Evolutionary conservation across 2,888 invertebrate genomes (phyloP), one percentile per base, ranked within the genome.

Genomic region (Cosmia pyralina): DNA sequence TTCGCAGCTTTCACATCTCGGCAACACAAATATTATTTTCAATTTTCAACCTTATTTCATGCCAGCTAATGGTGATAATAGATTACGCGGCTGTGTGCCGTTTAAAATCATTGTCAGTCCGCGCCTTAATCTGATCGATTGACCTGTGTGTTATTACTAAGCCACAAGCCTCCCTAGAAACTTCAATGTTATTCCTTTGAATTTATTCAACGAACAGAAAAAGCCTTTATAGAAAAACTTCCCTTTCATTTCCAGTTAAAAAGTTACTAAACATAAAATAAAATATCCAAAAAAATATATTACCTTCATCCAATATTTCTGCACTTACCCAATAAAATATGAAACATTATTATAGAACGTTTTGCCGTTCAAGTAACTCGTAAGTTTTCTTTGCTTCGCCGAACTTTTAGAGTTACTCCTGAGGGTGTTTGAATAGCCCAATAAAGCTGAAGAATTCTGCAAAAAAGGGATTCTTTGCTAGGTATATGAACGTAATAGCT

Each of bases 371-470:
- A 78, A 78, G 75, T 75, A 84, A 74, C 77, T 76, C 83, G 66
- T 88, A 88, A 87, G 83, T 87, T 87, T 79, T 65, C 80, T 77
- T 75, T 79, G 79, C 81, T 83, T 72, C 79, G 48, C 52, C 58
- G 66, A 87, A 89, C 82, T 88, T 89, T 82, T 76, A 76, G 74
- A 87, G 83, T 85, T 82, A 81, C 83, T 83, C 79, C 75, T 81
- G 76, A 77, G 81, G 76, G 65, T 75, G 77, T 75, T 75, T 85
- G 64, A 86, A 85, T 86, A 67, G 82, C 66, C 70, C 69, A 79
- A 88, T 87, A 86, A 84, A 87, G 83, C 72, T 83, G 55, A 65
- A 60, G 77, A 82, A 84, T 85, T 87, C 72, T 63, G 60, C 68
- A 83, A 81, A 83, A 83, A 83, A 80, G 77, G 82, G 74, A 78